Conservation (phyloP, 1,140 invertebrate genomes). For the Scylla paramamosain region DNA sequence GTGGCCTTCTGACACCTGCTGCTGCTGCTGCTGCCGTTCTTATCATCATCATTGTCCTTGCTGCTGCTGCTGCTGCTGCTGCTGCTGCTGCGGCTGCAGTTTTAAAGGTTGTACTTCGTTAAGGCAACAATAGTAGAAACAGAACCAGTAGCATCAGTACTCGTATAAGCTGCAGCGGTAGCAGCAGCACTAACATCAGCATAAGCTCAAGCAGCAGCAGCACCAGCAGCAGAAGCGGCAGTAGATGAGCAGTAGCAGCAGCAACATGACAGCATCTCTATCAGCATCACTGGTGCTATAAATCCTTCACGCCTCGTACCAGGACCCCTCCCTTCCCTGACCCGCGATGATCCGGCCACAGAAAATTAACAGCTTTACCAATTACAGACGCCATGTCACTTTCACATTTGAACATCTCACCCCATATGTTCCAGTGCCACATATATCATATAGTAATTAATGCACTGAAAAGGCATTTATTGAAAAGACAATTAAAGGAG, state of each 20-base stretch:
- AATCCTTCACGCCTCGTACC: background rate
- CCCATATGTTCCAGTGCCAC: too few species aligned
- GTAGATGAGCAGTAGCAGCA: background rate
- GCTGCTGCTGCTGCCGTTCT: background rate
- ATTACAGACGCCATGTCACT: background rate
- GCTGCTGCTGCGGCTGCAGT: background rate
- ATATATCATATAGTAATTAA: too few species aligned
- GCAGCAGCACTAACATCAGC: background rate
- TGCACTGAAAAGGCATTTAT: too few species aligned
- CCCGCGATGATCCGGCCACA: background rate
- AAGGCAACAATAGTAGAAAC: background rate
- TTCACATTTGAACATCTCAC: background rate
- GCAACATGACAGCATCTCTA: constrained; percentile 13
- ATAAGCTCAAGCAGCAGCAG: too few species aligned
- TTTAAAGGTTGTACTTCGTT: background rate
- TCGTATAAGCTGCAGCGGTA: background rate
- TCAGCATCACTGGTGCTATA: background rate
- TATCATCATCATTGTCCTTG: background rate
- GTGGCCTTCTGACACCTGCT: background rate
- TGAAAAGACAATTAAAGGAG: too few species aligned
- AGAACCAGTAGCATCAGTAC: background rate
- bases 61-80: background rate
- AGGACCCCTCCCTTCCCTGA: background rate
- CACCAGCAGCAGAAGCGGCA: background rate
- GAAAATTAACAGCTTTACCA: background rate